Base-by-base conservation (phyloP, 2,797 vertebrate genomes). In the Lerista edwardsae region DNA sequence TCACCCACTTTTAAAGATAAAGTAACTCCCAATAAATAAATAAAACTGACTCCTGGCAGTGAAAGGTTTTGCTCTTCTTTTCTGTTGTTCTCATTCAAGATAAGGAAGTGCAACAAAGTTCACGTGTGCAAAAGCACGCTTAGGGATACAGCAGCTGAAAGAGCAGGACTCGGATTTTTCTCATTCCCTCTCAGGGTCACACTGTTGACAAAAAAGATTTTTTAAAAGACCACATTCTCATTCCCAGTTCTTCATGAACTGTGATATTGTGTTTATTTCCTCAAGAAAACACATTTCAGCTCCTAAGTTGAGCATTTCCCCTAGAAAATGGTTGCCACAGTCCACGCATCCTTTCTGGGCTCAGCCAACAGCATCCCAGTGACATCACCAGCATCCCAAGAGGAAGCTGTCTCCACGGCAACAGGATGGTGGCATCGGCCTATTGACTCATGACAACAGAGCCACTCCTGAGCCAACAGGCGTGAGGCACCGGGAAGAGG, bases 391-490 rank as follows among this genome's bases (percentile, higher is more conserved):
- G 73, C 79, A 81, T 83, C 76, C 34, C n/a, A 62, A 29, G 57
- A 39, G n/a, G 78, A 84, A 34, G 34, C 6, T 81, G 86, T 87
- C 74, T 67, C 86, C 82, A 39, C 8, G 41, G 86, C 79, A 84
- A 87, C 86, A 87, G 47, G 79, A 74, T 1, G 73, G 44, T 12
- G 73, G 64, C 73, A 25, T 31, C 14, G 0, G 59, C 82, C 86
- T 75, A 5, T 75, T 79, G 86, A 80, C 41, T 67, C 65, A 6
- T 6, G 59, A 65, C 47, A 68, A 44, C 69, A 1, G 25, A 62
- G 65, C 55, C 4, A 19, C 8, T 31, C 14, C 23, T 57, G 34
- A 64, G 27, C 64, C 77, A 41, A 41, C 31, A 19, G 57, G 64
- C 55, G 39, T 36, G 10, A 14, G n/a, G n/a, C 25, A 29, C 31